Conservation (phyloP, 2,888 invertebrate species). For the Podotricha telesiphe region DNA sequence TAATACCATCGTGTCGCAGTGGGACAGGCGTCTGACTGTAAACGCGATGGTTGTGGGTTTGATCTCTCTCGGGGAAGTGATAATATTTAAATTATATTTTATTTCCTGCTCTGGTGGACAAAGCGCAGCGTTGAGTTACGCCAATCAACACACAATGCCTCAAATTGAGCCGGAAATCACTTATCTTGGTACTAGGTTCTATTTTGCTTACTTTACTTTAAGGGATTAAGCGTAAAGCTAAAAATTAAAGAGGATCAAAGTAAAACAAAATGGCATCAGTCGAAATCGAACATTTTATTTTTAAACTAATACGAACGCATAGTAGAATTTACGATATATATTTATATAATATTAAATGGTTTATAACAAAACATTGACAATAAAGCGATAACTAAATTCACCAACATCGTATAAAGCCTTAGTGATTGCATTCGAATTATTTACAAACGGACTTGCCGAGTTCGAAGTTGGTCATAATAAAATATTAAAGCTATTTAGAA, state of each 20-base stretch:
- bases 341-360: slow-evolving; percentile 76
- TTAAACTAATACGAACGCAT: slow-evolving; percentile 82
- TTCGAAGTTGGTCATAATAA: slow-evolving; percentile 65
- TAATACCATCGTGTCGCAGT: too few species aligned
- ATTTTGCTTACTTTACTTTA: not conserved
- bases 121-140: too few species aligned
- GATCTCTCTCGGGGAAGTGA: too few species aligned
- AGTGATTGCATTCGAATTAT: slow-evolving; percentile 68
- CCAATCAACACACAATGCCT: too few species aligned
- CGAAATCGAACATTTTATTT: slow-evolving; percentile 80
- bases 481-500: slow-evolving; percentile 78
- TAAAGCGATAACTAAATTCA: slow-evolving; percentile 77
- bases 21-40: too few species aligned
- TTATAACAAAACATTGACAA: slow-evolving; percentile 79
- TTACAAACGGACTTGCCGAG: slow-evolving; percentile 60
- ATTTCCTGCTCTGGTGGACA: too few species aligned
- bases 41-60: too few species aligned
- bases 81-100: too few species aligned
- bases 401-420: slow-evolving; percentile 77
- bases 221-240: not conserved
- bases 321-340: slow-evolving; percentile 82
- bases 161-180: too few species aligned
- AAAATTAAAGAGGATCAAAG: slow-evolving; percentile 36
- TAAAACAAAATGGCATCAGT: slow-evolving; percentile 47
- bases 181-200: not conserved